Conservation (phyloP, 1,140 invertebrate species). For the Berghia stephanieae region DNA sequence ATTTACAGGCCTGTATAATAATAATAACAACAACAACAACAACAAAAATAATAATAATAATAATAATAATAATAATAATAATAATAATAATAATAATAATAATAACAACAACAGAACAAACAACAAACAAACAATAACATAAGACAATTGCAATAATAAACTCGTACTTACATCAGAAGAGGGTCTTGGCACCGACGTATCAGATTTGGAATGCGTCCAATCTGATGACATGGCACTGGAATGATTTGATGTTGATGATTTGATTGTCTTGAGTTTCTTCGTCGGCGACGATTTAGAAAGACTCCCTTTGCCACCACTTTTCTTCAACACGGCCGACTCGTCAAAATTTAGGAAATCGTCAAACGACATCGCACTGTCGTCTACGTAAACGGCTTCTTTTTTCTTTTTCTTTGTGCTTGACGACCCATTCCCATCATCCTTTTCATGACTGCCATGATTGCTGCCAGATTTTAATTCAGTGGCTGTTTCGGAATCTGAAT, state of each 20-base stretch:
- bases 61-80: no score
- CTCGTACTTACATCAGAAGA: conserved; percentile 14
- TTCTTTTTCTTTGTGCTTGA: conserved; percentile 13
- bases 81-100: no score
- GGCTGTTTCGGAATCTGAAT: no score
- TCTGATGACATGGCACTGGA: background rate
- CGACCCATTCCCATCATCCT: no score
- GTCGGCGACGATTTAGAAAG: background rate
- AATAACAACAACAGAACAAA: no score
- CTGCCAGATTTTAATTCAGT: no score
- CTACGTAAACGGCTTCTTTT: background rate
- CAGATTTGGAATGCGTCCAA: background rate
- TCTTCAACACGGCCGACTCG: conserved; percentile 29
- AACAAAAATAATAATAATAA: no score
- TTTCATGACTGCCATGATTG: no score
- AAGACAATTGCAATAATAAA: no score
- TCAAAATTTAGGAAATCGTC: conserved; percentile 48
- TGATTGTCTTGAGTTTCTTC: background rate
- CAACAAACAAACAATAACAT: no score
- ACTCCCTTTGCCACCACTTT: conserved; percentile 12
- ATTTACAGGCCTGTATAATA: no score
- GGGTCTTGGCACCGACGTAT: conserved; percentile 4
- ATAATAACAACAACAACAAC: no score
- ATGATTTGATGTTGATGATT: background rate
- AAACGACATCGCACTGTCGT: conserved; percentile 43